Percentiles rank a stretch among this genome's conserved stretches.
Conservation (phyloP, 2,113 vertebrate genomes). For the Acinonyx jubatus region DNA sequence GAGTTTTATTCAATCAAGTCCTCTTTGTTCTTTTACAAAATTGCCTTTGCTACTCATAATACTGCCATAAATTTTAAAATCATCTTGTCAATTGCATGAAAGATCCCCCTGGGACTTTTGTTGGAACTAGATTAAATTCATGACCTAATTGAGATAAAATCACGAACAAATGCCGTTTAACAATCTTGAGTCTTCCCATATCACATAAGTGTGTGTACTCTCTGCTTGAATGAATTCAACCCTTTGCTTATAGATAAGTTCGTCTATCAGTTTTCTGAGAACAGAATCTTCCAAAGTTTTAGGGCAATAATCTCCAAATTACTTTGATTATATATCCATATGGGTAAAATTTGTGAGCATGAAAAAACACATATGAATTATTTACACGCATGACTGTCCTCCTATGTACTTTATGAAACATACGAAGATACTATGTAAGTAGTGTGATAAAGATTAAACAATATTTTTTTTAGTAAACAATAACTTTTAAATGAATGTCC, state of each 20-base stretch:
- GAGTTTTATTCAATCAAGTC: background rate
- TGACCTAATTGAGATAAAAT: slow-evolving; percentile 8
- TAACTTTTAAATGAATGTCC: background rate
- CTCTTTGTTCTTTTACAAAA: slow-evolving; percentile 37
- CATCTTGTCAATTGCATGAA: slow-evolving; percentile 34
- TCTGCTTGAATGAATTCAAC: background rate
- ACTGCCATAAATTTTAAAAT: slow-evolving; percentile 57
- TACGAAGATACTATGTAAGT: background rate
- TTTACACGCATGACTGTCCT: background rate
- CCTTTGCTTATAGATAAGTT: background rate
- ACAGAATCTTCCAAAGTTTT: background rate
- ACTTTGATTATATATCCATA: background rate
- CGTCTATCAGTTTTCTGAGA: background rate
- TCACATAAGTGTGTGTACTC: background rate
- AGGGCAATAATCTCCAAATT: background rate
- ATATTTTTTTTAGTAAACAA: background rate
- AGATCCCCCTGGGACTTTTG: slow-evolving; percentile 32
- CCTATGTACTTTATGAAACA: background rate
- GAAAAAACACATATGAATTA: background rate
- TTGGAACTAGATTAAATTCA: slow-evolving; percentile 2
- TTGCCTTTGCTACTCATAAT: slow-evolving; percentile 60
- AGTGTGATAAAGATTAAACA: background rate
- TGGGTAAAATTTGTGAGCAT: background rate
- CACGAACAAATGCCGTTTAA: slow-evolving; percentile 14
- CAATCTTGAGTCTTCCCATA: background rate